phyloP scores from a whole-genome alignment of 2,888 invertebrate species.

The Cheiracanthium punctorium region DNA sequence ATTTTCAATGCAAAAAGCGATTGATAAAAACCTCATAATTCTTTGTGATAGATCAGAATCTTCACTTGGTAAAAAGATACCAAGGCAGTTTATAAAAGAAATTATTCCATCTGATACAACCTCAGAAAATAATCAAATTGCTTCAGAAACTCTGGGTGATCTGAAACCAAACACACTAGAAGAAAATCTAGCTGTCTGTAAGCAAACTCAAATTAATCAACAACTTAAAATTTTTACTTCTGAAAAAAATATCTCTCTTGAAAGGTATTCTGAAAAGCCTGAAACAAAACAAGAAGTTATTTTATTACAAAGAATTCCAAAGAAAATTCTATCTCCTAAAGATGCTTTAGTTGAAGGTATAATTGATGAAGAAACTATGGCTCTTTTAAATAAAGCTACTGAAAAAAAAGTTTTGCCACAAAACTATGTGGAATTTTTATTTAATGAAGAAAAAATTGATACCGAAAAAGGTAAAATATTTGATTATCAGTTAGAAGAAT shows the following conservation, averaged over 20 bases:
- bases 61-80: neutral
- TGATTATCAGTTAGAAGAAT: constrained; percentile 88
- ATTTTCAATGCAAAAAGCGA: constrained; percentile 85
- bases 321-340: constrained; percentile 82
- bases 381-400: constrained; percentile 76
- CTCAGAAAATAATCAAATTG: neutral
- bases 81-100: neutral
- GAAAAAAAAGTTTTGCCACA: neutral
- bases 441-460: constrained; percentile 79
- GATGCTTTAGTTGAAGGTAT: constrained; percentile 87
- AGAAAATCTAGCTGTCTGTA: neutral
- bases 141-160: too few relatives aligned
- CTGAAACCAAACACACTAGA: neutral
- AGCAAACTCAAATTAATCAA: constrained; percentile 14
- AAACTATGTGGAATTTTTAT: constrained; percentile 77
- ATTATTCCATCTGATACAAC: neutral
- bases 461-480: constrained; percentile 82
- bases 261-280: neutral
- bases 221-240: neutral
- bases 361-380: constrained; percentile 85
- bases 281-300: constrained; percentile 81
- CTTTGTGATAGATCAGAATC: constrained; percentile 77
- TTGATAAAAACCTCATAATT: constrained; percentile 81
- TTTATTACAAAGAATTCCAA: constrained; percentile 84
- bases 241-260: neutral